A percentile compares a stretch with the other conserved stretches of the same genome.
phyloP scores from a whole-genome alignment of 2,888 invertebrate species.

The Seladonia tumulorum region DNA sequence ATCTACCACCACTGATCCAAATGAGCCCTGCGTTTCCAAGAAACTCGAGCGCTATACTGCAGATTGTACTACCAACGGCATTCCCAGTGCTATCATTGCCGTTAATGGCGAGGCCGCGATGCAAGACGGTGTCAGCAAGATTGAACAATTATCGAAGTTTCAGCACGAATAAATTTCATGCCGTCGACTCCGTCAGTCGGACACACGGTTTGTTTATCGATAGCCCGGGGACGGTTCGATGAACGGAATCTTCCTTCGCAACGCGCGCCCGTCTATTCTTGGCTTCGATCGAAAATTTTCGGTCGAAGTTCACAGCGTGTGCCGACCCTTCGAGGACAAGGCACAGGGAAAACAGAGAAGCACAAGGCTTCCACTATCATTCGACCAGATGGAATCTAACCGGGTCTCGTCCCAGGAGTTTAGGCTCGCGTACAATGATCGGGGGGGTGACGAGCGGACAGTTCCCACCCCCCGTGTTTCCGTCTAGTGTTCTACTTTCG shows the following conservation, averaged over 20 bases:
- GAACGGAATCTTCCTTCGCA: slow-evolving; percentile 58
- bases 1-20: neutral
- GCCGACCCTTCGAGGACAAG: neutral
- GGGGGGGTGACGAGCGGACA: neutral
- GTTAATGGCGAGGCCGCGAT: slow-evolving; percentile 50
- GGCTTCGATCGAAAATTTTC: slow-evolving; percentile 35
- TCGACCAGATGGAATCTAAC: neutral
- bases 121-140: slow-evolving; percentile 68
- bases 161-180: slow-evolving; percentile 74
- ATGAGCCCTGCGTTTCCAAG: neutral
- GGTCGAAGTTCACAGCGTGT: slow-evolving; percentile 26
- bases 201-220: slow-evolving; percentile 58
- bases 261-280: slow-evolving; percentile 45
- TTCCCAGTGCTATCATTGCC: slow-evolving; percentile 23
- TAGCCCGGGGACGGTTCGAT: slow-evolving; percentile 63
- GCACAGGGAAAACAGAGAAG: neutral
- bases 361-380: neutral
- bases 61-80: neutral
- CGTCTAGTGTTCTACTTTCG: neutral
- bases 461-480: neutral
- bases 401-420: neutral
- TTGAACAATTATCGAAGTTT: slow-evolving; percentile 80
- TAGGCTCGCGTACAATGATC: neutral
- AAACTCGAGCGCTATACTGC: neutral
- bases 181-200: slow-evolving; percentile 69